Base-by-base conservation (phyloP, 37 sponge, comb jelly and placozoan genomes). In the Bolinopsis microptera region DNA sequence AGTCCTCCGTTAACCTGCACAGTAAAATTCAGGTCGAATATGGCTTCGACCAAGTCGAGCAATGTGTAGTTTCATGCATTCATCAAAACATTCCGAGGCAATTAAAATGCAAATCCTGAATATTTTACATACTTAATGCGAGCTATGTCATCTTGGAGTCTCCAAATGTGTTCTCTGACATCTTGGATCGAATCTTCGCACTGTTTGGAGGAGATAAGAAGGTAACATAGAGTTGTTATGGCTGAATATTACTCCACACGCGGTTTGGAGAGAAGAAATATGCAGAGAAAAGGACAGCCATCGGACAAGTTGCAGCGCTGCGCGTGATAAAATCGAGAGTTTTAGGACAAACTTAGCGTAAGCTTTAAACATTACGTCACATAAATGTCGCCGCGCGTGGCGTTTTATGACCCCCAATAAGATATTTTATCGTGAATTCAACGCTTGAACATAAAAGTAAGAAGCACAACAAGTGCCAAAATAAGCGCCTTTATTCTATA, bases 131-230 rank as follows among this genome's bases (percentile, higher is more conserved):
- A 77, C 80, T 77, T 39, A n/a, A 86, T 39, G 32, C 61, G 40
- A 41, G 90, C 90, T 13, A 86, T 86, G 25, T 86, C 90, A 86
- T 86, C 90, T 26, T 86, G 90, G 3, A 86, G 90, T 8, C 90
- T 38, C 61, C 61, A 86, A 1, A 86, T 86, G 26, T 39, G 90
- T 27, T 86, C 90, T 26, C 90, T 39, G 2, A 86, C 90, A 39
- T 8, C 22, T 34, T 86, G 90, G 0, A 86, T 86, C 0, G 41
- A 35, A 39, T 23, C 61, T 86, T 86, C 90, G 16, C 36, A 86
- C 90, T 86, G 90, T 39, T 39, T 39, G 39, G 38, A 82, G 1
- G 75, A 72, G 26, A 2, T 23, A 21, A 23, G 26, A 30, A 28
- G 13, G 5, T 48, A 13, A 48, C 61, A 48, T 48, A 13, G 61